Evolutionary conservation across 2,888 invertebrate genomes (phyloP), one percentile per base, ranked within the genome.

Genomic region (Teleiodes luculella): DNA sequence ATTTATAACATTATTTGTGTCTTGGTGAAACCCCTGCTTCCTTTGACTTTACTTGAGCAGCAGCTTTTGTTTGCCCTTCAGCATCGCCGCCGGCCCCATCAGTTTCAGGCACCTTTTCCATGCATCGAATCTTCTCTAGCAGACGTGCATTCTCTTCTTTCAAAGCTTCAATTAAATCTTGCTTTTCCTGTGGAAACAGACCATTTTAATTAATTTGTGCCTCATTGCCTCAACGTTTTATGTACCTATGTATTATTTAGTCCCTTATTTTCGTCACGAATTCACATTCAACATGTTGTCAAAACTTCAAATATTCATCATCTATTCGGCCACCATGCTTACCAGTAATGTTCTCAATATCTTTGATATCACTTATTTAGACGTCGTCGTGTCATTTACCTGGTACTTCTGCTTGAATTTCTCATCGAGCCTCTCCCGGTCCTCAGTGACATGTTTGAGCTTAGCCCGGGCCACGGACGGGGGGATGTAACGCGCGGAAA

Each of bases 381-480:
- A 36, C 11, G 36, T n/a, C 5, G 10, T 37, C 3, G 37, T 8
- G 13, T 18, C 31, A 16, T 67, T 69, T 71, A 89, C 92, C 65
- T 86, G 80, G 53, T 92, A 80, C 60, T 82, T 84, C 43, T 85
- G 78, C 57, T 84, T 90, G 66, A 91, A 93, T 60, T 88, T 80
- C 36, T 90, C 87, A 53, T 92, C 90, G 5, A 94, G 88, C 58
- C 92, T 91, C 56, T 92, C 91, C 41, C 92, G 82, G 18, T 91
- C 92, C 50, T 91, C 90, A 1, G 92, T 91, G 14, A 93, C 92
- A 59, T 91, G 90, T 30, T 91, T 91, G 10, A 95, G 81, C 68
- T 92, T 93, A 37, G 89, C 91, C 59, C 92, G 91, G 3, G 94
- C 93, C 33, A 92, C 87, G 18, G 90, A 86, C 0, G 93, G 91